These are phyloP conservation scores for Chorisops tibialis DNA, from an alignment of 2,888 invertebrate species.

Conservation along the genomic window DNA sequence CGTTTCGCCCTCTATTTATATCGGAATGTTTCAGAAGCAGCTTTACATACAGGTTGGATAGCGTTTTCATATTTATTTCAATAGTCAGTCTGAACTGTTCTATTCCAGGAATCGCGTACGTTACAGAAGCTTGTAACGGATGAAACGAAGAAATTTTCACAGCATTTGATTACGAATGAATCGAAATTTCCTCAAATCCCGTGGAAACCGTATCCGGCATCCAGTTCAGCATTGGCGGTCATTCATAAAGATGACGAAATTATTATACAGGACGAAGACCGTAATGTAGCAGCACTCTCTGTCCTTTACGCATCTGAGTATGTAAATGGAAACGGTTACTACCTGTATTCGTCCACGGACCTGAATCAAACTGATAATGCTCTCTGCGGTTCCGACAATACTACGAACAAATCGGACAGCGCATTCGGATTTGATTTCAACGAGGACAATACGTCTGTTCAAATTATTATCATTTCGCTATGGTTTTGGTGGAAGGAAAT, in stretches of 20 bases:
- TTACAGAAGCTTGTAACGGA: conserved; percentile 48
- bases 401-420: not conserved
- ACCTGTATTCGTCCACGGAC: conserved; percentile 63
- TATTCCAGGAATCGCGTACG: conserved; percentile 54
- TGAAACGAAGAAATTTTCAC: conserved; percentile 42
- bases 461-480: conserved; percentile 68
- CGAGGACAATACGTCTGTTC: conserved; percentile 61
- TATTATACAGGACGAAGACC: conserved; percentile 44
- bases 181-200: conserved; percentile 56
- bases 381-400: conserved; percentile 43
- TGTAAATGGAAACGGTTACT: conserved; percentile 76
- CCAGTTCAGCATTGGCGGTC: conserved; percentile 49
- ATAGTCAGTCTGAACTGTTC: not conserved
- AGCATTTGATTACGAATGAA: conserved; percentile 47
- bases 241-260: conserved; percentile 33
- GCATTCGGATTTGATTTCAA: conserved; percentile 42
- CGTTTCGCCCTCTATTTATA: conserved; percentile 68
- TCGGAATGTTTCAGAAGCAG: conserved; percentile 80
- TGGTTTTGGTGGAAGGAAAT: conserved; percentile 88
- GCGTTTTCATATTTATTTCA: too few relatives aligned
- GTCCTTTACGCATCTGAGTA: conserved; percentile 71
- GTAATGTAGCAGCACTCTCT: conserved; percentile 64
- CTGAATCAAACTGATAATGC: conserved; percentile 54
- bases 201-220: conserved; percentile 70
- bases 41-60: conserved; percentile 54